phyloP scores from a whole-genome alignment of 2,888 invertebrate species.

The Pandemis cinnamomeana region DNA sequence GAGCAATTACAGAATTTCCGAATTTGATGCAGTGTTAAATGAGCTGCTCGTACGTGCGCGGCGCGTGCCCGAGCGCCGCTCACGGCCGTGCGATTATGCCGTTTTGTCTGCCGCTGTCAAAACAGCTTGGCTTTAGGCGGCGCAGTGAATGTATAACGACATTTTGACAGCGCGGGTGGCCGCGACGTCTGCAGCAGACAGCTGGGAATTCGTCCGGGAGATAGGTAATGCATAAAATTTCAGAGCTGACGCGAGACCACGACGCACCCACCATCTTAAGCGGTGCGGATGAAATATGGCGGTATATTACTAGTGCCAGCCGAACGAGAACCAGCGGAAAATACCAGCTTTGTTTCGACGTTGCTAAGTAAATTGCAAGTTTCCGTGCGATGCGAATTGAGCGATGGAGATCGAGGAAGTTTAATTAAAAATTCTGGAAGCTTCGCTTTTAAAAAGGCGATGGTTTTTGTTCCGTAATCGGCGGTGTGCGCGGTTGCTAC shows the following conservation, averaged over 20 bases:
- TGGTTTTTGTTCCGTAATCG: background rate
- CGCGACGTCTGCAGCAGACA: slow-evolving; percentile 51
- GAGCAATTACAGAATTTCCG: slow-evolving; percentile 10
- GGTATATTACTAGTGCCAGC: slow-evolving; percentile 29
- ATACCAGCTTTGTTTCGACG: slow-evolving; percentile 2
- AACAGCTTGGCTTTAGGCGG: slow-evolving; percentile 33
- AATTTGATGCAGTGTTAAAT: slow-evolving; percentile 10
- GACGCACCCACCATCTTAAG: slow-evolving; percentile 48
- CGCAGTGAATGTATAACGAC: slow-evolving; percentile 47
- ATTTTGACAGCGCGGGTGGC: slow-evolving; percentile 51
- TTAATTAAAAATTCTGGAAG: slow-evolving; percentile 16
- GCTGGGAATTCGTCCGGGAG: slow-evolving; percentile 51
- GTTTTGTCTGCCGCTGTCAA: slow-evolving; percentile 30
- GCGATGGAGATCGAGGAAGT: background rate
- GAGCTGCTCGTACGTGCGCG: background rate
- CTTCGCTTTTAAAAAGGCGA: background rate
- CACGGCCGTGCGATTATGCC: slow-evolving; percentile 31
- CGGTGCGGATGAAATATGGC: slow-evolving; percentile 44
- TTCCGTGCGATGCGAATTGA: background rate
- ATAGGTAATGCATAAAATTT: slow-evolving; percentile 63
- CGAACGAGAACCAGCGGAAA: background rate
- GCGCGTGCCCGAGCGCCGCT: slow-evolving; percentile 24
- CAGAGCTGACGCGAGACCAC: slow-evolving; percentile 46
- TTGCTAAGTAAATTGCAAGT: slow-evolving; percentile 11
- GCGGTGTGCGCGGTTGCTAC: background rate